These are phyloP conservation scores for Halichondria panicea DNA, from an alignment of 37 sponge, comb jelly and placozoan genomes.

Conservation along the genomic window DNA sequence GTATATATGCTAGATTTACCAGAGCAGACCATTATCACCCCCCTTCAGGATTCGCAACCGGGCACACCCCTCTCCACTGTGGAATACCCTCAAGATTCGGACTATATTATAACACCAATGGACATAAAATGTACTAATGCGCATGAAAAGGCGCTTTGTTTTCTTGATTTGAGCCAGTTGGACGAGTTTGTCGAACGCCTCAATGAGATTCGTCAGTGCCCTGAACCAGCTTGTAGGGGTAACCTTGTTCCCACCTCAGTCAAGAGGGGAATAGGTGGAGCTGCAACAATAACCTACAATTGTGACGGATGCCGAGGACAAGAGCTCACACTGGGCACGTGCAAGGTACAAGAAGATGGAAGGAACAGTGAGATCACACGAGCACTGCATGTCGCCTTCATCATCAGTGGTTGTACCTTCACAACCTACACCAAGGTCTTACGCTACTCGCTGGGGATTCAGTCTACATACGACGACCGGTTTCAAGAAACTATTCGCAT, in stretches of 20 bases:
- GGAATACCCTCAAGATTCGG: too few relatives aligned
- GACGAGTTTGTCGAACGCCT: neutral
- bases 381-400: neutral
- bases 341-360: neutral
- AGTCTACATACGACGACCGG: neutral
- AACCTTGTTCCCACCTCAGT: constrained; percentile 6
- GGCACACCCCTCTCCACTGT: too few relatives aligned
- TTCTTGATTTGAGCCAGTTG: neutral
- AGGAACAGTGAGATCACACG: neutral
- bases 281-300: neutral
- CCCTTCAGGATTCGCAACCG: too few relatives aligned
- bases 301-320: constrained; percentile 37
- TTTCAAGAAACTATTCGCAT: neutral
- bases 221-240: constrained; percentile 4
- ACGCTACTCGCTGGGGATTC: constrained; percentile 10
- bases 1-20: too few relatives aligned
- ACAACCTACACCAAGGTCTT: neutral
- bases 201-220: neutral
- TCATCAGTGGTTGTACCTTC: neutral
- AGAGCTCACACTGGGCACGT: neutral
- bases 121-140: too few relatives aligned
- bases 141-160: too few relatives aligned
- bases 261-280: constrained; percentile 1
- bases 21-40: too few relatives aligned
- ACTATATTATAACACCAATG: too few relatives aligned